Evolutionary conservation across 2,797 vertebrate genomes (phyloP).

Genomic region (Neomorphus geoffroyi): DNA sequence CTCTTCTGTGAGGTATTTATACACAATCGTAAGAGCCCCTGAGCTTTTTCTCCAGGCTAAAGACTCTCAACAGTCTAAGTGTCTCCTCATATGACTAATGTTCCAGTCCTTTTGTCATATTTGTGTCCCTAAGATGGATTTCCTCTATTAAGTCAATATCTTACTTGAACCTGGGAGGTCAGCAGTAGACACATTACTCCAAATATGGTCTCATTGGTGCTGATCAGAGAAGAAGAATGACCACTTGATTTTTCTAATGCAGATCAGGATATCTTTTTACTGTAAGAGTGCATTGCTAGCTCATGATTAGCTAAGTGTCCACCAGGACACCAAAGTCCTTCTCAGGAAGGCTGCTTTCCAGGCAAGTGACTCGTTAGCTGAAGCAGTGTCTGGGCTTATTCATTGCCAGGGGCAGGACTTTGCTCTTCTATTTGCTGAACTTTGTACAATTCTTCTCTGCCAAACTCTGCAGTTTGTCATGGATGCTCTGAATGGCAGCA

Average conservation of each 20-base stretch:
- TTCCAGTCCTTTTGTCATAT: not conserved
- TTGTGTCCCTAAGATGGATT: not conserved
- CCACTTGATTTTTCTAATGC: not conserved
- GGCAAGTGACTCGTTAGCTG: accelerated
- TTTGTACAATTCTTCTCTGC: not conserved
- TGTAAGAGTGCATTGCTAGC: not conserved
- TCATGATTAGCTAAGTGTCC: not conserved
- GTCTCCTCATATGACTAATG: not conserved
- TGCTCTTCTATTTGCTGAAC: not conserved
- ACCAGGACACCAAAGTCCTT: not conserved
- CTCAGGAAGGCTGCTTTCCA: not conserved
- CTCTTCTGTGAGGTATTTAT: not conserved
- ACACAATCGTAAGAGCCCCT: not conserved
- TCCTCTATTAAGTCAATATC: not conserved
- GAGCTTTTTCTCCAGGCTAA: not conserved
- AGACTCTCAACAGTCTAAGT: not conserved
- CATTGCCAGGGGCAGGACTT: not conserved
- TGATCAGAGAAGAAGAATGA: not conserved
- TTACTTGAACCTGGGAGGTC: not conserved
- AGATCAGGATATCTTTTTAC: not conserved
- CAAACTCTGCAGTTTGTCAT: not conserved
- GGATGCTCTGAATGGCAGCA: not conserved
- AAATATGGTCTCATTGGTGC: not conserved
- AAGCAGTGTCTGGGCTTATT: not conserved
- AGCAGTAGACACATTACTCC: not conserved